These are phyloP conservation scores for Actinernus sp. DNA, from an alignment of 92 coral and sea anemone genomes.

Conservation along the genomic window DNA sequence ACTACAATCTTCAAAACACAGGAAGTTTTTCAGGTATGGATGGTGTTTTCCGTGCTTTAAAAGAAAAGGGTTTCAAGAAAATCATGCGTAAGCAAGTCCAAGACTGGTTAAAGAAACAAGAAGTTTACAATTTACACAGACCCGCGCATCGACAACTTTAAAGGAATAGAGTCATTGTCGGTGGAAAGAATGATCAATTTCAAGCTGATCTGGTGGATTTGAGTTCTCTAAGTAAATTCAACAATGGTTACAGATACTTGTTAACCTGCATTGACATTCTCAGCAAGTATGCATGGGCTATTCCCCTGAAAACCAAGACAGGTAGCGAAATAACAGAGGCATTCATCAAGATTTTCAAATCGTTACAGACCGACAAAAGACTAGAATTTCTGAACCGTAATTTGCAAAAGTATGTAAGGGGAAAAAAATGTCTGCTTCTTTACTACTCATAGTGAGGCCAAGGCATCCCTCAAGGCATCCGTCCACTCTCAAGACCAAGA, in stretches of 20 bases:
- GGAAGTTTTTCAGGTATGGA: conserved; percentile 13
- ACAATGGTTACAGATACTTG: conserved; percentile 32
- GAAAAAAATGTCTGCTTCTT: conserved; percentile 2
- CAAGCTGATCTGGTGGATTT: conserved; percentile 39
- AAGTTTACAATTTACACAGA: conserved; percentile 13
- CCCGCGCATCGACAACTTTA: conserved; percentile 25
- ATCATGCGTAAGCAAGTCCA: conserved; percentile 18
- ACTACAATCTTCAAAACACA: not conserved
- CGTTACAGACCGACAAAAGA: conserved; percentile 16
- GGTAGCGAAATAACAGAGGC: conserved; percentile 14
- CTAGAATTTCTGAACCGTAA: conserved; percentile 9
- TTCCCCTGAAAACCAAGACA: conserved; percentile 53
- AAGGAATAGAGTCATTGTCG: conserved; percentile 19
- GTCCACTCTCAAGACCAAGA: not conserved
- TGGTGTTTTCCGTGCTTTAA: conserved; percentile 22
- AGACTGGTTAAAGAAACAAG: conserved; percentile 33
- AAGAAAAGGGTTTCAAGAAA: not conserved
- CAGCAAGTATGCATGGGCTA: conserved; percentile 40
- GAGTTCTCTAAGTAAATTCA: conserved; percentile 14
- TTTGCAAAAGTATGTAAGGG: not conserved
- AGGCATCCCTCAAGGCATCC: conserved; percentile 2
- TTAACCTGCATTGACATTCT: conserved; percentile 12
- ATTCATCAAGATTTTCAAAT: not conserved
- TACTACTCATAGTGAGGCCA: conserved; percentile 2
- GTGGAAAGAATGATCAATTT: conserved; percentile 18